Conservation (phyloP, 2,888 invertebrate genomes). For the Drosophila mercatorum region DNA sequence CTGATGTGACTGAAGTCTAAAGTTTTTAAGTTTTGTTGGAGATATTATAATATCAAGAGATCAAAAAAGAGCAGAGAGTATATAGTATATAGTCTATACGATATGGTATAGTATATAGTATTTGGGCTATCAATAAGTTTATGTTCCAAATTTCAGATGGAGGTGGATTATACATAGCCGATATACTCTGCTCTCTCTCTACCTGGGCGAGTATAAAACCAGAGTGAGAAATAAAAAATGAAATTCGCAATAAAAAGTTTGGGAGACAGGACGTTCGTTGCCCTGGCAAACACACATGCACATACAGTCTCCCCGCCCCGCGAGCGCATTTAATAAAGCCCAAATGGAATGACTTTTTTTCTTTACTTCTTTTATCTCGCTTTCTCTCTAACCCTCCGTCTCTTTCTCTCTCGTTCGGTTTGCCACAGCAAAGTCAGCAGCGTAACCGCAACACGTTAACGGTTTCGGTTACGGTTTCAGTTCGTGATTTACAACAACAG, state of each 20-base stretch:
- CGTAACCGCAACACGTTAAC: slow-evolving; percentile 81
- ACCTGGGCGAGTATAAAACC: no score
- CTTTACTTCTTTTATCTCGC: slow-evolving; percentile 13
- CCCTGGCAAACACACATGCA: slow-evolving; percentile 35
- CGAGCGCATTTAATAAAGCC: slow-evolving; percentile 75
- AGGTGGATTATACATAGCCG: not conserved
- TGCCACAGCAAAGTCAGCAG: slow-evolving; percentile 62
- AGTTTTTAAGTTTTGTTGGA: no score
- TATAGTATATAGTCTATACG: no score
- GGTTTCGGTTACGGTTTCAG: slow-evolving; percentile 80
- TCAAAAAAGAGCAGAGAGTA: no score
- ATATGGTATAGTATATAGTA: no score
- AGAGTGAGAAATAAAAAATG: slow-evolving; percentile 17
- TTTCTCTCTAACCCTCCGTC: not conserved
- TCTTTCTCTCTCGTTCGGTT: slow-evolving; percentile 14
- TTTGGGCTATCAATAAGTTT: no score
- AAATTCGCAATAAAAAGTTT: slow-evolving; percentile 70
- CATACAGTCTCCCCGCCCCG: slow-evolving; percentile 24
- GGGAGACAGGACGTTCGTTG: slow-evolving; percentile 71
- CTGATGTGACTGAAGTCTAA: not conserved
- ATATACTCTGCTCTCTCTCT: not conserved
- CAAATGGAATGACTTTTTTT: slow-evolving; percentile 77
- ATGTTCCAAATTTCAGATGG: no score
- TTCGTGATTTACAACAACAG: slow-evolving; percentile 69
- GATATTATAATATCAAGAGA: no score